Evolutionary conservation across 2,797 vertebrate genomes (phyloP).

Genomic region (Channallabes apus): DNA sequence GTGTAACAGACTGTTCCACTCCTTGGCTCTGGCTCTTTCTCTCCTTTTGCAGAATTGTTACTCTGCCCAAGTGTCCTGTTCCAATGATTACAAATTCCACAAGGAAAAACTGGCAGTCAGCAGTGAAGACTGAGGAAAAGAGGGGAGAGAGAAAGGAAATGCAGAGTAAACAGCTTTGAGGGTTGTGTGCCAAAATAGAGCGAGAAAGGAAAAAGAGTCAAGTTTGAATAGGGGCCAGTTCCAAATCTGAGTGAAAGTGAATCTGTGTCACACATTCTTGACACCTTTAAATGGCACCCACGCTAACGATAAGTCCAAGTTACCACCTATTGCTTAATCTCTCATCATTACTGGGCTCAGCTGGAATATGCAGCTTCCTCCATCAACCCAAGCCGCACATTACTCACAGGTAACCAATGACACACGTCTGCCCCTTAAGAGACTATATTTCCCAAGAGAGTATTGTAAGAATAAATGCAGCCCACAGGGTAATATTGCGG

Average conservation of each 20-base stretch:
- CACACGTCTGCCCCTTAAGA: slow-evolving; percentile 58
- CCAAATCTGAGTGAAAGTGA: slow-evolving; percentile 53
- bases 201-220: slow-evolving; percentile 44
- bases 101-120: slow-evolving; percentile 41
- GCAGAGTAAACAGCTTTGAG: slow-evolving; percentile 25
- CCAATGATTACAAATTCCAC: slow-evolving; percentile 40
- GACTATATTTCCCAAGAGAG: slow-evolving; percentile 59
- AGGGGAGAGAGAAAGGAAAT: slow-evolving; percentile 19
- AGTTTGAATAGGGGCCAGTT: slow-evolving; percentile 54
- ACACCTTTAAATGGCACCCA: slow-evolving; percentile 59
- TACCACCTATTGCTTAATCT: slow-evolving; percentile 64
- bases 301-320: slow-evolving; percentile 59
- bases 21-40: background rate
- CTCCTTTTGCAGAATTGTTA: slow-evolving; percentile 18
- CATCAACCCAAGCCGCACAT: slow-evolving; percentile 55
- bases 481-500: slow-evolving; percentile 40
- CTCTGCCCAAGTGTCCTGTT: slow-evolving; percentile 35
- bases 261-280: slow-evolving; percentile 55
- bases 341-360: slow-evolving; percentile 67
- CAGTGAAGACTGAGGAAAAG: slow-evolving; percentile 1
- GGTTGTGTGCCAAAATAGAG: slow-evolving; percentile 14
- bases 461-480: slow-evolving; percentile 54
- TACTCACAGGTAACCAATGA: slow-evolving; percentile 65
- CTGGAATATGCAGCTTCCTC: slow-evolving; percentile 59
- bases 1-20: slow-evolving; percentile 6